Base-by-base conservation (phyloP, 2,797 vertebrate genomes). In the Epinephelus coioides region DNA sequence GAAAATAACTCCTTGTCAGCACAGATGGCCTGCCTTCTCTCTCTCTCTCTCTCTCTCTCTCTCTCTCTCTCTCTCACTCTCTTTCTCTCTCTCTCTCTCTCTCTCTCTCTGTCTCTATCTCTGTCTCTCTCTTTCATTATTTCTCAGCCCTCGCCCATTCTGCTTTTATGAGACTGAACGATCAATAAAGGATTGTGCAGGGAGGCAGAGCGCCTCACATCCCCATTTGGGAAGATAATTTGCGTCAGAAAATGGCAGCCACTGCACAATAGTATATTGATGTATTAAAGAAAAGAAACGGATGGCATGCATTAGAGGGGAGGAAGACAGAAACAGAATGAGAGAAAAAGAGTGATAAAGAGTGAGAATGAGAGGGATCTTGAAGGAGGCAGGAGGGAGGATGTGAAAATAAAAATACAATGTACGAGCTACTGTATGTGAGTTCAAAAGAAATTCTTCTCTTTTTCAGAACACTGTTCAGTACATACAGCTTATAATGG, bases 151-250 rank as follows among this genome's bases (percentile, higher is more conserved):
- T 82, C 14, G 21, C 78, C 78, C 81, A 51, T 87, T 87, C 79
- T 84, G 82, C 83, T 94, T 97, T 97, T 96, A 97, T 96, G 95
- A 96, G 96, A 94, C 92, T 83, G 89, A 94, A 93, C 95, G 95
- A 97, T 97, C 97, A 97, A 97, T 98, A 97, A 97, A 96, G 95
- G 94, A 96, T 96, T 94, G 96, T 93, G 91, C 76, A 76, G 81
- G 83, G 75, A 94, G 92, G 93, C 92, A 93, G 95, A 94, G 93
- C 90, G 92, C 92, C 94, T 93, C 86, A 69, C 88, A 82, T 86
- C 91, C 87, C 92, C 91, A 64, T 96, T 94, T 94, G 94, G 86
- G 75, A 18, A 85, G 93, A 97, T 97, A 96, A 97, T 97, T 96
- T 96, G 95, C 93, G 94, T 95, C 93, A 89, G 85, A 96, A 96